Evolutionary conservation across 2,113 vertebrate genomes (phyloP).

Genomic region (Heterotilapia buettikoferi): DNA sequence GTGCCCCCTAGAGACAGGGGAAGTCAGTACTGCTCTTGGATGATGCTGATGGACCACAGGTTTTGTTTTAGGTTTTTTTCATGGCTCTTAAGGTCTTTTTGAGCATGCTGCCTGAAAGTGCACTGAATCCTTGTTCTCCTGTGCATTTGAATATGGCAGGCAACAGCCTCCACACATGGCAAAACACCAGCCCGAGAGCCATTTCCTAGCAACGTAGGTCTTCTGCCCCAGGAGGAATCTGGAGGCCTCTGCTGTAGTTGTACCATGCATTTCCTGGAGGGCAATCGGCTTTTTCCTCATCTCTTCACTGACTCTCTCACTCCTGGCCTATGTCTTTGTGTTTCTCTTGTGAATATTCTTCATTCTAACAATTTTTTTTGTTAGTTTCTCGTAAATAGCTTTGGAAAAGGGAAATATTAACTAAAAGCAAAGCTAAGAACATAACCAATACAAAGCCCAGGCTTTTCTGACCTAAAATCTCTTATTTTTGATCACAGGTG

Average conservation of each 20-base stretch:
- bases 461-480: background rate
- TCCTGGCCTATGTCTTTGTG: conserved; percentile 28
- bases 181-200: conserved; percentile 64
- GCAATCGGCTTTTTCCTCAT: conserved; percentile 63
- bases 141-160: conserved; percentile 62
- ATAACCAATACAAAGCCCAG: background rate
- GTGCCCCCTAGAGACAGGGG: conserved; percentile 62
- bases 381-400: background rate
- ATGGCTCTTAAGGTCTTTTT: background rate
- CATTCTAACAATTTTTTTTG: conserved; percentile 59
- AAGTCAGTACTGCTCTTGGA: conserved; percentile 36
- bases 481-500: background rate
- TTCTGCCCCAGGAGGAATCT: conserved; percentile 73
- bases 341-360: conserved; percentile 15
- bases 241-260: conserved; percentile 74
- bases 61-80: background rate
- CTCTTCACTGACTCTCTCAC: conserved; percentile 22
- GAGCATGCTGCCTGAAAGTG: conserved; percentile 26
- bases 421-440: background rate
- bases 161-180: conserved; percentile 67
- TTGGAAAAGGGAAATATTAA: background rate
- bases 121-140: conserved; percentile 41
- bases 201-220: conserved; percentile 76
- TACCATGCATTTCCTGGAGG: conserved; percentile 74
- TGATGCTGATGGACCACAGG: background rate